Evolutionary conservation across 2,113 vertebrate species (phyloP), one percentile per base, ranked within the genome.

Genomic region (Tylochromis polylepis): DNA sequence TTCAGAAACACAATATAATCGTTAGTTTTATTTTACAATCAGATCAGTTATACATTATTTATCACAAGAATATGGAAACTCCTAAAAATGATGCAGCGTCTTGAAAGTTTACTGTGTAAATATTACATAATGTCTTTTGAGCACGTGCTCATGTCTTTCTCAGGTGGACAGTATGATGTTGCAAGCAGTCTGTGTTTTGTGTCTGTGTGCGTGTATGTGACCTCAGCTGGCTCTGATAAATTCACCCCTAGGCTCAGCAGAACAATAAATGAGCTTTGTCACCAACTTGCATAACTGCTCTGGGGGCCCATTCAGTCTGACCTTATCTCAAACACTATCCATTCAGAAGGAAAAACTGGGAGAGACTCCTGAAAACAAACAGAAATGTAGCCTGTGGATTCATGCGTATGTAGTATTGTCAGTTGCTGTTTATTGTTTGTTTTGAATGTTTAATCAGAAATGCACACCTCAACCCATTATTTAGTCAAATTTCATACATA

Each of bases 241-340:
- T 82, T 90, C 81, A 81, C 65, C 83, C 57, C 36, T 77, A 6
- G 79, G 82, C 80, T 90, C 85, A 85, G 79, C 49, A 57, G 67
- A 87, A 95, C 92, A 92, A 93, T 93, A 88, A 78, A 93, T 92
- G 79, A 88, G 75, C 88, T 95, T 93, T 94, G 92, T 95, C 90
- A 92, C 90, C 83, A 86, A 85, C 88, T 94, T 92, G 41, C 85
- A 89, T 94, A 93, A 94, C 83, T 85, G 24, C 83, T 89, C 75
- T 36, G 58, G 58, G 79, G 85, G 80, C 65, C 87, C 77, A 38
- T 87, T 88, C 65, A 84, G 9, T 83, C 83, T 83, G 70, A 86
- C 75, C 84, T 87, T 92, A 91, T 91, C 92, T 91, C 78, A 88
- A 88, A 89, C 82, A 58, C 58, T 65, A 79, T 83, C 65, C 59